Conservation (phyloP, 1,140 invertebrate genomes). For the Heliconius hermathena region DNA sequence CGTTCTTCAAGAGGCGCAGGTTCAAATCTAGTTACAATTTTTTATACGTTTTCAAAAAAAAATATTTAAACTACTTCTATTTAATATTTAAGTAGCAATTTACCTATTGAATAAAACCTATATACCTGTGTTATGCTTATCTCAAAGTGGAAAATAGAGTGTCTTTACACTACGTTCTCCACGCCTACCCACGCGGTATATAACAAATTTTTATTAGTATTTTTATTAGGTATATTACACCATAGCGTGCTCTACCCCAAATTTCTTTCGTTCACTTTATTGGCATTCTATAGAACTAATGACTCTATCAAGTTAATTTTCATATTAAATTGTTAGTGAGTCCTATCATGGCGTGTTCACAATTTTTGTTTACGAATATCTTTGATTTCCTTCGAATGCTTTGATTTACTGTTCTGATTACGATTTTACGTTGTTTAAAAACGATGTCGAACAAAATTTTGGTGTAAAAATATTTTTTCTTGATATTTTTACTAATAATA, state of each 20-base stretch:
- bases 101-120: no score
- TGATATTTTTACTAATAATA: neutral
- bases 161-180: no score
- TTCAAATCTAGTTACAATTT: no score
- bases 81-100: no score
- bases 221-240: no score
- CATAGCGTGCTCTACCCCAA: slow-evolving; percentile 7
- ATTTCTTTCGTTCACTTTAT: slow-evolving; percentile 13
- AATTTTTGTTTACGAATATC: neutral
- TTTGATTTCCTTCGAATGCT: neutral
- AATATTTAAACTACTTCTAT: no score
- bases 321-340: slow-evolving; percentile 17
- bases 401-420: neutral
- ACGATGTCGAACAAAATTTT: neutral
- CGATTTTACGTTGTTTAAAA: neutral
- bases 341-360: slow-evolving; percentile 9
- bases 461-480: neutral
- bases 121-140: no score
- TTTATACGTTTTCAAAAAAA: no score
- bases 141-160: no score
- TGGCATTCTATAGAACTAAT: slow-evolving; percentile 20
- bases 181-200: no score
- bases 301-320: slow-evolving; percentile 26
- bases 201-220: no score
- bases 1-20: no score